These are phyloP conservation scores for Pelochelys cantorii DNA, from an alignment of 2,797 vertebrate species.

Conservation along the genomic window DNA sequence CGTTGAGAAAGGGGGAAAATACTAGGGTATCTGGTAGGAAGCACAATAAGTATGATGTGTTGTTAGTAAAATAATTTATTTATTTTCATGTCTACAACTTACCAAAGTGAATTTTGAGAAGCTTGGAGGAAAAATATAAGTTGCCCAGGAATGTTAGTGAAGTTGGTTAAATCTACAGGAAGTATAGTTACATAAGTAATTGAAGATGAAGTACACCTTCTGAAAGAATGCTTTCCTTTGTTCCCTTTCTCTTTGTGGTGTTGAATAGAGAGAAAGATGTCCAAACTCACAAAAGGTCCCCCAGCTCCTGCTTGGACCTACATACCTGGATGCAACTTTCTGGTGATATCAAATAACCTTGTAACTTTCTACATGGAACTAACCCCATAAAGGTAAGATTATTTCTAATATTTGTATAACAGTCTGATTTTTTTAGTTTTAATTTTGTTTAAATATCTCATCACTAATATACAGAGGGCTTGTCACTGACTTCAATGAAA, in stretches of 20 bases:
- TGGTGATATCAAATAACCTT: not conserved
- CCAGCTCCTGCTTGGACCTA: not conserved
- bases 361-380: not conserved
- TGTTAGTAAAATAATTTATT: not conserved
- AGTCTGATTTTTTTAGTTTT: not conserved
- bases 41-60: not conserved
- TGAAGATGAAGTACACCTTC: not conserved
- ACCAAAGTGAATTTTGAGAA: not conserved
- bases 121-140: not conserved
- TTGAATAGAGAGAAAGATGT: not conserved
- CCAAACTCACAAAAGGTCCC: not conserved
- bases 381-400: not conserved
- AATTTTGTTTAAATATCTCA: not conserved
- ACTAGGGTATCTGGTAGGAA: not conserved
- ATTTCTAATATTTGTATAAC: not conserved
- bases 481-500: not conserved
- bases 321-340: not conserved
- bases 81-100: not conserved
- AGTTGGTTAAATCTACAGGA: not conserved
- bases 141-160: not conserved
- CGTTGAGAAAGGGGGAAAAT: constrained; percentile 1
- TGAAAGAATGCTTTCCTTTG: not conserved
- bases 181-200: not conserved
- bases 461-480: not conserved
- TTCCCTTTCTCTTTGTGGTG: not conserved